phyloP scores from a whole-genome alignment of 2,113 vertebrate genomes.

The Stictonetta naevosa region DNA sequence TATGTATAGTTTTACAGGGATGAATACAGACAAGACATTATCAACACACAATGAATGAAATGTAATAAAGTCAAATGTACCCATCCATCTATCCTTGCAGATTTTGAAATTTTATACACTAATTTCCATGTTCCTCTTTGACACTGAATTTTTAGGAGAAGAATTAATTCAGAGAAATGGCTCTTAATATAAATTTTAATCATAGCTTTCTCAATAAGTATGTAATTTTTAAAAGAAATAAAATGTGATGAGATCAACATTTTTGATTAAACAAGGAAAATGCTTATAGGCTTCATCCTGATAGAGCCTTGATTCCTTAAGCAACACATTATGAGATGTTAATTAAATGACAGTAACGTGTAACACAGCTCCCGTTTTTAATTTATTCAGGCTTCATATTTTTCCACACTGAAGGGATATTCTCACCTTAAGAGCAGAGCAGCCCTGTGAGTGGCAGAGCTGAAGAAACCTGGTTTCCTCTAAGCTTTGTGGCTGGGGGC shows the following conservation, averaged over 20 bases:
- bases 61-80: conserved; percentile 26
- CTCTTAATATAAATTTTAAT: conserved; percentile 54
- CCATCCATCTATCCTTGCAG: not conserved
- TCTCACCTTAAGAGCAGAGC: conserved; percentile 51
- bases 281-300: conserved; percentile 47
- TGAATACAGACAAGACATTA: conserved; percentile 2
- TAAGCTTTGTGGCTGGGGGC: not conserved
- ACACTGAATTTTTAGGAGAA: conserved; percentile 36
- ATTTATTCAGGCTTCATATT: conserved; percentile 68
- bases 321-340: conserved; percentile 69
- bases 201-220: conserved; percentile 39
- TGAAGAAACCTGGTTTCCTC: not conserved
- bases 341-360: conserved; percentile 75
- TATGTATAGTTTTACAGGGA: not conserved
- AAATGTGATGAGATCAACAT: conserved; percentile 57
- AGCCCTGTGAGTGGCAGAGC: not conserved
- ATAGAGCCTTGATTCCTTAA: conserved; percentile 67
- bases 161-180: conserved; percentile 43
- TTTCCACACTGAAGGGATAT: conserved; percentile 29
- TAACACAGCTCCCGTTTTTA: conserved; percentile 62
- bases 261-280: conserved; percentile 62
- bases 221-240: conserved; percentile 37
- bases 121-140: conserved; percentile 41
- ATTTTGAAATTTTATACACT: conserved; percentile 33
- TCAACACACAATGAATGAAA: not conserved